phyloP scores from a whole-genome alignment of 2,888 invertebrate species.

The Chalcosyrphus nemorum region DNA sequence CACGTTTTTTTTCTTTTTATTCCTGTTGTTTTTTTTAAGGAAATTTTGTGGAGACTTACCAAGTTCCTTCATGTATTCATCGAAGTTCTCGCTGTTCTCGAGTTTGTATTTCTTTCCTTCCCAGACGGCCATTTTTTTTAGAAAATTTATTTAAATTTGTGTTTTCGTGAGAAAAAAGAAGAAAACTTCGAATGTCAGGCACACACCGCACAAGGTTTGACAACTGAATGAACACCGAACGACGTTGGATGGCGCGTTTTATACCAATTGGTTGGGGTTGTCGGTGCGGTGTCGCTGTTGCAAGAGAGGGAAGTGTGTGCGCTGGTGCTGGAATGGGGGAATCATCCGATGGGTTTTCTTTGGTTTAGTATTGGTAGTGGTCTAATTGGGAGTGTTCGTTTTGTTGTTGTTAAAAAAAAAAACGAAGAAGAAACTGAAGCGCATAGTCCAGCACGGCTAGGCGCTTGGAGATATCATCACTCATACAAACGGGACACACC shows the following conservation, averaged over 20 bases:
- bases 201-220: constrained; percentile 50
- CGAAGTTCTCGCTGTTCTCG: constrained; percentile 90
- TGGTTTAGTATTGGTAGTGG: constrained; percentile 22
- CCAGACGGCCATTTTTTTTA: constrained; percentile 79
- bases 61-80: constrained; percentile 93
- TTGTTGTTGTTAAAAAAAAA: constrained; percentile 7
- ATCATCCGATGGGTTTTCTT: constrained; percentile 61
- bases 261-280: no score
- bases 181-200: constrained; percentile 30
- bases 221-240: constrained; percentile 62
- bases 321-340: constrained; percentile 31
- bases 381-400: neutral
- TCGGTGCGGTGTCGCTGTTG: constrained; percentile 13
- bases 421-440: neutral
- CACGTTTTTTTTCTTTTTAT: neutral
- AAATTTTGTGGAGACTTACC: constrained; percentile 85
- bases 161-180: constrained; percentile 7
- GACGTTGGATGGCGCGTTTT: constrained; percentile 45
- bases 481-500: neutral
- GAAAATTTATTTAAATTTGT: constrained; percentile 29
- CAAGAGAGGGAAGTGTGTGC: constrained; percentile 1
- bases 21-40: neutral
- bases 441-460: constrained; percentile 43
- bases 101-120: constrained; percentile 92
- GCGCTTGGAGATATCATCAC: constrained; percentile 24